A percentile compares a stretch with the other conserved stretches of the same genome.
Conservation (phyloP, 2,113 vertebrate species). For the Andinoacara biseriatus region DNA sequence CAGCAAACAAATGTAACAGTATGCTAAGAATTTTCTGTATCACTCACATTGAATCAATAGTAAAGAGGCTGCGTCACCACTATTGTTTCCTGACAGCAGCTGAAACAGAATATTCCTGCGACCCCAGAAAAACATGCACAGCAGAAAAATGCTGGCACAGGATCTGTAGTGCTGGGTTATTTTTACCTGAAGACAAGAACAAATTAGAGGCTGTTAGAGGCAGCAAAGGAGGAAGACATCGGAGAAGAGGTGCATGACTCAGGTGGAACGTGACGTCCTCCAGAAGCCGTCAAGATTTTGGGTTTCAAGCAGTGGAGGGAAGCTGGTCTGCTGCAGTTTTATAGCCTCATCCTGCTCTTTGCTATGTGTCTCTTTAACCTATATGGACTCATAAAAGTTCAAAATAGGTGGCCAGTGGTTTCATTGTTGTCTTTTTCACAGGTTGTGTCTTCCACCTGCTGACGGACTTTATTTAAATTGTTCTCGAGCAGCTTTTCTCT, state of each 20-base stretch:
- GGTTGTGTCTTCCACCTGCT: neutral
- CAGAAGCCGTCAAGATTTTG: neutral
- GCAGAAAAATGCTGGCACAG: neutral
- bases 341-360: neutral
- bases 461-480: neutral
- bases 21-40: neutral
- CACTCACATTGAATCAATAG: neutral
- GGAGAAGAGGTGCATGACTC: neutral
- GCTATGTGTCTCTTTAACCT: neutral
- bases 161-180: neutral
- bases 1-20: neutral
- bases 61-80: neutral
- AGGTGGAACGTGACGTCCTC: neutral
- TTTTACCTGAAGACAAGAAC: conserved; percentile 4
- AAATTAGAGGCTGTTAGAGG: conserved; percentile 5
- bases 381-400: neutral
- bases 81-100: conserved; percentile 11
- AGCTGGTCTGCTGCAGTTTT: fast-evolving
- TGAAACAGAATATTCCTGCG: neutral
- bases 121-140: conserved; percentile 1
- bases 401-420: neutral
- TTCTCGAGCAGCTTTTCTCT: neutral
- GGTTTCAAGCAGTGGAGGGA: neutral
- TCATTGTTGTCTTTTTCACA: neutral
- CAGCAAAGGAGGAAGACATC: neutral